phyloP scores from a whole-genome alignment of 2,797 vertebrate species.

The Peromyscus aztecus region DNA sequence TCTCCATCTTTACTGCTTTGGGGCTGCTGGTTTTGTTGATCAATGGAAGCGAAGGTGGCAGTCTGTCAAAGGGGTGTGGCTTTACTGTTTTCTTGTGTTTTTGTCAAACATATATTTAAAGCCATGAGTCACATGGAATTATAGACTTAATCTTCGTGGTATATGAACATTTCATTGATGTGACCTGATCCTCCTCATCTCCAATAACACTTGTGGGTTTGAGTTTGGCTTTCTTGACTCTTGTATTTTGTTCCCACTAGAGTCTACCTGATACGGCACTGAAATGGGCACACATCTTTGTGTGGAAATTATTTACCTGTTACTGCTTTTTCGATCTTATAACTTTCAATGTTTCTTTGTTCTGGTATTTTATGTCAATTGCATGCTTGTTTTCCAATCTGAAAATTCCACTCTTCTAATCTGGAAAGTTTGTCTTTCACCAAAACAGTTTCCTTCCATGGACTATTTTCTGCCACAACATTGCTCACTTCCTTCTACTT shows the following conservation, averaged over 20 bases:
- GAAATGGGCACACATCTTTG: background rate
- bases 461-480: background rate
- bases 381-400: background rate
- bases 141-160: background rate
- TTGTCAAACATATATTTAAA: slow-evolving; percentile 25
- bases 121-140: background rate
- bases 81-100: background rate
- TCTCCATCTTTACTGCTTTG: background rate
- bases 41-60: background rate
- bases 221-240: background rate
- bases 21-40: background rate
- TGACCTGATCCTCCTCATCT: background rate
- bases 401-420: background rate
- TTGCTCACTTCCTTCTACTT: background rate
- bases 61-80: background rate
- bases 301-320: background rate
- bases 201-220: background rate
- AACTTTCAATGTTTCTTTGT: background rate
- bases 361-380: background rate
- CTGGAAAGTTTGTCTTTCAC: background rate
- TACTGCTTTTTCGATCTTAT: background rate
- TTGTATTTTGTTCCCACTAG: background rate
- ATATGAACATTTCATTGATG: background rate
- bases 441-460: background rate
- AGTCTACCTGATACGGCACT: background rate